Conservation (phyloP, 1,140 invertebrate genomes). For the Riptortus pedestris region DNA sequence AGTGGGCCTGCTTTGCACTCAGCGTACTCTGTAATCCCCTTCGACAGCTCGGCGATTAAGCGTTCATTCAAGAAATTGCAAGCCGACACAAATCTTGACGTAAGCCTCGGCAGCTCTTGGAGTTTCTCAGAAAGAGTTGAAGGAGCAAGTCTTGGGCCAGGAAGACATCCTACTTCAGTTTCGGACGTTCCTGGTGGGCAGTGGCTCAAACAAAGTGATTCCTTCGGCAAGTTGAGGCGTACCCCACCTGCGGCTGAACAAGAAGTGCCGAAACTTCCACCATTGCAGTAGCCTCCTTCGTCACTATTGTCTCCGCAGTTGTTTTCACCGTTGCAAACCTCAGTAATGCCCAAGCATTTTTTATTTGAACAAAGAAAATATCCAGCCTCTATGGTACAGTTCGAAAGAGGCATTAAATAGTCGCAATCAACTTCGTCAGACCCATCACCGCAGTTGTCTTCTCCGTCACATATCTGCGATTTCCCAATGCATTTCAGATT, state of each 20-base stretch:
- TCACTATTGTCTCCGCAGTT: not conserved
- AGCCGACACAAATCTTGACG: not conserved
- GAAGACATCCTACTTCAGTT: not conserved
- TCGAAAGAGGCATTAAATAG: not conserved
- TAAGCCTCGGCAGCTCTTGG: not conserved
- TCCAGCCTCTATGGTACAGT: not conserved
- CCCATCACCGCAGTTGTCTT: not conserved
- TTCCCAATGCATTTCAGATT: not conserved
- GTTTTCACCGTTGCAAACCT: not conserved
- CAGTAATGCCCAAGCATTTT: not conserved
- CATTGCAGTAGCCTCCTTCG: not conserved
- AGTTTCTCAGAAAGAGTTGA: not conserved
- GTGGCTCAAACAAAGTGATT: not conserved
- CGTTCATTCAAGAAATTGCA: not conserved
- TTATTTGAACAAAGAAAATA: not conserved
- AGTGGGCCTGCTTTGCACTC: too few species aligned
- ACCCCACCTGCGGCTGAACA: not conserved
- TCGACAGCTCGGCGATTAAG: too few species aligned
- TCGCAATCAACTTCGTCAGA: not conserved
- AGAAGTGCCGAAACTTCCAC: not conserved
- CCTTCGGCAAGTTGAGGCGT: not conserved
- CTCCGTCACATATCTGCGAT: not conserved
- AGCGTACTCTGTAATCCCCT: too few species aligned
- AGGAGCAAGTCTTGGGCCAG: not conserved
- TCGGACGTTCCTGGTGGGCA: not conserved